Conservation (phyloP, 2,888 invertebrate species). For the Papilio gigon region DNA sequence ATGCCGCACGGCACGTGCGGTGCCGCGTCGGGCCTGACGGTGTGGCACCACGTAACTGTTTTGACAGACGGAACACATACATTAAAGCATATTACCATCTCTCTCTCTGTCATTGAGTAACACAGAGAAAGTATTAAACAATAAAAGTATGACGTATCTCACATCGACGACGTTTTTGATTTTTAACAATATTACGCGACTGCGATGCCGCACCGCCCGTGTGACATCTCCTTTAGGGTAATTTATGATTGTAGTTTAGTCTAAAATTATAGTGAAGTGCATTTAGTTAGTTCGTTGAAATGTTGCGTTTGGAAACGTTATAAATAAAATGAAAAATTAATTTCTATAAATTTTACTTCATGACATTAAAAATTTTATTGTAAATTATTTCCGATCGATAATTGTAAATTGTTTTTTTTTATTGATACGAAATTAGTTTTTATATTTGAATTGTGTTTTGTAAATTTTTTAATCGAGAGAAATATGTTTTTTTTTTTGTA, state of each 20-base stretch:
- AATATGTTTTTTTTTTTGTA: slow-evolving; percentile 51
- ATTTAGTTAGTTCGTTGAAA: slow-evolving; percentile 49
- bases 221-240: slow-evolving; percentile 14
- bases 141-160: no score
- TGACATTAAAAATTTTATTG: slow-evolving; percentile 26
- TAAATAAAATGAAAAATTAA: slow-evolving; percentile 21
- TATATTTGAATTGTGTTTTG: slow-evolving; percentile 17
- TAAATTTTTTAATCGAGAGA: slow-evolving; percentile 20
- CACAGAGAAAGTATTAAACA: no score
- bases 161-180: no score
- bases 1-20: not conserved
- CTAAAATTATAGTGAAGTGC: slow-evolving; percentile 47
- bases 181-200: not conserved
- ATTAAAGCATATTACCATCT: no score
- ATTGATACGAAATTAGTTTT: not conserved
- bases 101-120: no score
- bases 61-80: no score
- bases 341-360: slow-evolving; percentile 36
- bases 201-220: not conserved
- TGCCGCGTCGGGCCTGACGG: not conserved
- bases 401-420: slow-evolving; percentile 23
- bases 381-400: slow-evolving; percentile 1
- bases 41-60: not conserved
- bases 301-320: slow-evolving; percentile 25
- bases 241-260: slow-evolving; percentile 45